Conservation (phyloP, 2,113 vertebrate species). For the Salvelinus alpinus region DNA sequence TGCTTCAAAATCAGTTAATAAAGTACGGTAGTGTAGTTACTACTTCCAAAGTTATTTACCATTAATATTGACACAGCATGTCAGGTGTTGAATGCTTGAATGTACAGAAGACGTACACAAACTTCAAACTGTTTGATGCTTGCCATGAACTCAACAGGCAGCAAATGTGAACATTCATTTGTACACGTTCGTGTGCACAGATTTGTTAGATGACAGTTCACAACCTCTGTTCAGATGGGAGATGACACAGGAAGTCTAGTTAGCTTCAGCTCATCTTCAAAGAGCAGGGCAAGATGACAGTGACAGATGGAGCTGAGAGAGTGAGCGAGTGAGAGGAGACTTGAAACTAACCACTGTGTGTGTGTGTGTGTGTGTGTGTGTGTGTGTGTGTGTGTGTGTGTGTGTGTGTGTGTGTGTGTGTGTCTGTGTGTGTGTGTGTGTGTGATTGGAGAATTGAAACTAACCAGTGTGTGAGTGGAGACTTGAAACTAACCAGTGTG, state of each 20-base stretch:
- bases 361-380: too few relatives aligned
- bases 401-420: conserved; percentile 8
- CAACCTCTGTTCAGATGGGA: conserved; percentile 56
- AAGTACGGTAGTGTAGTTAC: too few relatives aligned
- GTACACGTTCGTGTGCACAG: conserved; percentile 43
- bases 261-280: conserved; percentile 30
- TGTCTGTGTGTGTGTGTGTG: not conserved
- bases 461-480: too few relatives aligned
- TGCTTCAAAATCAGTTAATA: too few relatives aligned
- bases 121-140: not conserved
- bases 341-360: not conserved
- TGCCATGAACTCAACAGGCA: not conserved
- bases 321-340: not conserved
- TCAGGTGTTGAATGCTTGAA: too few relatives aligned
- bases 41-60: too few relatives aligned
- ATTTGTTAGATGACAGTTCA: conserved; percentile 58
- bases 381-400: too few relatives aligned
- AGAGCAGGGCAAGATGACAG: conserved; percentile 28
- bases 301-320: conserved; percentile 40
- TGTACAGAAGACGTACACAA: too few relatives aligned
- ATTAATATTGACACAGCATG: too few relatives aligned
- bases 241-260: conserved; percentile 71
- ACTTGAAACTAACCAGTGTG: not conserved
- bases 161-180: conserved; percentile 12
- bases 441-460: not conserved